Conservation (phyloP, 2,888 invertebrate species). For the Plutella xylostella region DNA sequence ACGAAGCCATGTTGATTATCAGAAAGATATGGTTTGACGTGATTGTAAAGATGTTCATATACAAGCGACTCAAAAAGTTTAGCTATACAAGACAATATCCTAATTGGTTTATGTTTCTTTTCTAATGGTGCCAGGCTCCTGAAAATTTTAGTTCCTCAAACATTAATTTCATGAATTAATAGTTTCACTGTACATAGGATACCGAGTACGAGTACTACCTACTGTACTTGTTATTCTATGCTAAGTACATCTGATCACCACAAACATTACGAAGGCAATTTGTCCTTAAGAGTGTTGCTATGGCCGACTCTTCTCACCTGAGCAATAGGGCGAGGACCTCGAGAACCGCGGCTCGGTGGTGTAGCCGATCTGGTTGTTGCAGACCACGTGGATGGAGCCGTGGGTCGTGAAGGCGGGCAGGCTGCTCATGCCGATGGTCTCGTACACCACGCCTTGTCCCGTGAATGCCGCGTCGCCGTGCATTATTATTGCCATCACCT, state of each 20-base stretch:
- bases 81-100: constrained; percentile 10
- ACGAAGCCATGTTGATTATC: neutral
- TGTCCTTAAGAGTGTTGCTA: no score
- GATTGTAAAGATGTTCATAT: neutral
- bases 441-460: constrained; percentile 77
- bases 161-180: no score
- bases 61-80: no score
- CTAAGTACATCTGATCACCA: no score
- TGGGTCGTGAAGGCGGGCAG: constrained; percentile 74
- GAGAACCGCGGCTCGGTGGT: constrained; percentile 91
- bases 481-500: constrained; percentile 74
- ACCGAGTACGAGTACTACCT: no score
- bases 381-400: constrained; percentile 74
- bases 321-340: constrained; percentile 90
- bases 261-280: no score
- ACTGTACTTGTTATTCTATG: no score
- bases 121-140: no score
- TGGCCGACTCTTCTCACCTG: constrained; percentile 60
- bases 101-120: constrained; percentile 16
- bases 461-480: constrained; percentile 77
- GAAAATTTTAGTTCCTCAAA: no score
- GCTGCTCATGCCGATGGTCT: constrained; percentile 71
- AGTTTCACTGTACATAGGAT: no score
- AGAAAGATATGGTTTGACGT: neutral
- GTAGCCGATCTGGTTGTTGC: constrained; percentile 88